A percentile compares a stretch with the other conserved stretches of the same genome.
These are phyloP conservation scores for Aldabrachelys gigantea DNA, from an alignment of 2,113 vertebrate species.

Conservation along the genomic window DNA sequence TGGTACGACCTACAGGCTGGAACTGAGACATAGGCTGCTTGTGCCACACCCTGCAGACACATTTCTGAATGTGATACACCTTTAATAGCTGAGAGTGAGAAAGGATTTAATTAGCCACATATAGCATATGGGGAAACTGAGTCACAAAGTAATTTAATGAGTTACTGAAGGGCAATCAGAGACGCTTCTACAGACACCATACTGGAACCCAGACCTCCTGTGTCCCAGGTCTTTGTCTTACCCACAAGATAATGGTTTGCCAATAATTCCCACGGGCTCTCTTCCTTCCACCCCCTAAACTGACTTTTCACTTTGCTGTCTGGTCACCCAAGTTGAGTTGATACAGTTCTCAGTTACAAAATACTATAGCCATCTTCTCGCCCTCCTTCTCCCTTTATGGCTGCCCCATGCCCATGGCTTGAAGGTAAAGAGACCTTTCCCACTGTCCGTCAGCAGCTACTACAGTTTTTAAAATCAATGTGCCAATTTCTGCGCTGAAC, in stretches of 20 bases:
- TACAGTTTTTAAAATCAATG: too few species aligned
- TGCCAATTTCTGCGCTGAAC: too few species aligned
- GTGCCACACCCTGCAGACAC: not conserved
- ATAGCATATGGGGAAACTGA: not conserved
- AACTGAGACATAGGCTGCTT: not conserved
- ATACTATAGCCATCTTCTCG: too few species aligned
- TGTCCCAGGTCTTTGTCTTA: not conserved
- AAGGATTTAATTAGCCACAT: not conserved
- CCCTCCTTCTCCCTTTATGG: too few species aligned
- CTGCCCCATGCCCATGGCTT: too few species aligned
- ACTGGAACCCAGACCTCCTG: not conserved
- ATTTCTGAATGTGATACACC: not conserved
- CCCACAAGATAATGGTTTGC: not conserved
- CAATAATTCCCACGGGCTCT: not conserved
- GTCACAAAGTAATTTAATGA: not conserved
- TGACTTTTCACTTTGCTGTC: too few species aligned
- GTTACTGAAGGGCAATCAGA: not conserved
- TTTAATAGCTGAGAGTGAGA: not conserved
- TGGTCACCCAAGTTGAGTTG: too few species aligned
- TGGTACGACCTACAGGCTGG: not conserved
- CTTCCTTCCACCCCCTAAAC: too few species aligned
- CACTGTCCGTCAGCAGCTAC: too few species aligned
- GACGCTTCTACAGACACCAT: not conserved
- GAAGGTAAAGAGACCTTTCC: too few species aligned
- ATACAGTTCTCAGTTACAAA: too few species aligned